A percentile compares a stretch with the other conserved stretches of the same genome.
Evolutionary conservation across 2,888 invertebrate genomes (phyloP).

Genomic region (Nemurella pictetii): DNA sequence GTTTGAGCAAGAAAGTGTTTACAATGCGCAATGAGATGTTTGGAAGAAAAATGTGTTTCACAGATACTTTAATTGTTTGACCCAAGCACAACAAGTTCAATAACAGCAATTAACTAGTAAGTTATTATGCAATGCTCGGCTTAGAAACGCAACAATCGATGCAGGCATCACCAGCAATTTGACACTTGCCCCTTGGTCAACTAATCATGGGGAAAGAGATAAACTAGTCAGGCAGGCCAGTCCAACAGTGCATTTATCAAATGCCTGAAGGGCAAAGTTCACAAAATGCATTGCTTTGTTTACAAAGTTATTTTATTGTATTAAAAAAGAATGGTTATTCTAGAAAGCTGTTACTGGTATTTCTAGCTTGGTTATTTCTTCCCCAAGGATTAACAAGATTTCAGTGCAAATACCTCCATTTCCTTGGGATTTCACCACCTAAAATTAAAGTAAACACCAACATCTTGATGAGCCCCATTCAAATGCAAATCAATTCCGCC

Average conservation of each 20-base stretch:
- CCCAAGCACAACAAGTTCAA: background rate
- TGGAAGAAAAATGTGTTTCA: conserved; percentile 46
- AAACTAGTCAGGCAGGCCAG: background rate
- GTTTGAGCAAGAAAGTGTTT: background rate
- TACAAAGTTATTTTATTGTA: background rate
- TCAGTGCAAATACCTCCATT: background rate
- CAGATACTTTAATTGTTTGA: conserved; percentile 16
- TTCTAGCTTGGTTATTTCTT: background rate
- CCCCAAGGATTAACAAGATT: background rate
- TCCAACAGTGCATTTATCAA: background rate
- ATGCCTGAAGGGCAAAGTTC: background rate
- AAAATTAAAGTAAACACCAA: background rate
- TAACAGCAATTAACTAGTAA: too few relatives aligned
- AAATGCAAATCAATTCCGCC: background rate
- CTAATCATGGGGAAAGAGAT: background rate
- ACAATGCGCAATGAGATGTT: background rate
- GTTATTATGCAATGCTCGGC: background rate
- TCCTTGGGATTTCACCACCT: background rate
- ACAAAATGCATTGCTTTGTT: background rate
- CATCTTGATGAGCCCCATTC: background rate
- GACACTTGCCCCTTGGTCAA: conserved; percentile 8
- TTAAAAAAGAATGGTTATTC: background rate
- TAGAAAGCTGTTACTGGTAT: background rate
- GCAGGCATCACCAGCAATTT: background rate
- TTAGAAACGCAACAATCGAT: background rate